A percentile compares a stretch with the other conserved stretches of the same genome.
These are phyloP conservation scores for Macaria notata DNA, from an alignment of 2,888 invertebrate species.

Conservation along the genomic window DNA sequence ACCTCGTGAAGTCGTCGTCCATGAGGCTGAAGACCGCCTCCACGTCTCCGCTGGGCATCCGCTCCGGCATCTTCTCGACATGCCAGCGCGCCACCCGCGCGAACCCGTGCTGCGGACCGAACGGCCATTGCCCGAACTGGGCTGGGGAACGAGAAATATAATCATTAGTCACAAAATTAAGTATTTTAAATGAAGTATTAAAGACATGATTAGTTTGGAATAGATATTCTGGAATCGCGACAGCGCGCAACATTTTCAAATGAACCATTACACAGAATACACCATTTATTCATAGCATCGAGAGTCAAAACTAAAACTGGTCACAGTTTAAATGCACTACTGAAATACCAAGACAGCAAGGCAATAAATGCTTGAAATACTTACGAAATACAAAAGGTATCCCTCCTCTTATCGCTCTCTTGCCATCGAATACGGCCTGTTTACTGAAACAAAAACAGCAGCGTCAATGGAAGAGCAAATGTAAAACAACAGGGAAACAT, in stretches of 20 bases:
- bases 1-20: conserved; percentile 95
- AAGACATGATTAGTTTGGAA: too few relatives aligned
- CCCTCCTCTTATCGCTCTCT: conserved; percentile 97
- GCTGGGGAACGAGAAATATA: conserved; percentile 81
- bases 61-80: conserved; percentile 93
- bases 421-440: conserved; percentile 97
- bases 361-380: conserved; percentile 64
- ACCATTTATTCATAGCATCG: too few relatives aligned
- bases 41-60: conserved; percentile 94
- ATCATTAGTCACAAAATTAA: too few relatives aligned
- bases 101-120: conserved; percentile 98
- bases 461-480: conserved; percentile 37
- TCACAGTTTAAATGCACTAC: neutral
- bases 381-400: conserved; percentile 99
- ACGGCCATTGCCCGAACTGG: conserved; percentile 97
- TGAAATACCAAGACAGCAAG: neutral
- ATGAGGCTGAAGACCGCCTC: conserved; percentile 95
- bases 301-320: too few relatives aligned
- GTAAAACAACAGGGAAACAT: conserved; percentile 1
- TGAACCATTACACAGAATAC: too few relatives aligned
- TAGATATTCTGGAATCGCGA: too few relatives aligned
- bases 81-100: conserved; percentile 96
- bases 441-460: conserved; percentile 84
- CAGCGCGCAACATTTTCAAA: too few relatives aligned
- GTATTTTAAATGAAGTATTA: too few relatives aligned